Conservation (phyloP, 1,140 invertebrate species). For the Listronotus bonariensis region DNA sequence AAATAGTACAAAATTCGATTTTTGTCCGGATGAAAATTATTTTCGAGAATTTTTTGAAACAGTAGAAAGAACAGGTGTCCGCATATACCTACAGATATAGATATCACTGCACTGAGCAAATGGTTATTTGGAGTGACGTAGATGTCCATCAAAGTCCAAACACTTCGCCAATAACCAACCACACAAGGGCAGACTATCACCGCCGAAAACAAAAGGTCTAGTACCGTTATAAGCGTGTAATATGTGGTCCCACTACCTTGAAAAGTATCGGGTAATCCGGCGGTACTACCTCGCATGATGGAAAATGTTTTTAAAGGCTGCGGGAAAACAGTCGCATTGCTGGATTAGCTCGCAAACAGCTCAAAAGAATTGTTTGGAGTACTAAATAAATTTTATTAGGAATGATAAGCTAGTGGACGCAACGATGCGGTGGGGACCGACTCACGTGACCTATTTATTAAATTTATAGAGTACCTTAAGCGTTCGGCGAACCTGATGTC, state of each 20-base stretch:
- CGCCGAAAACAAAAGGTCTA: conserved; percentile 74
- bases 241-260: conserved; percentile 58
- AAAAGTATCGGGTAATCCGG: conserved; percentile 60
- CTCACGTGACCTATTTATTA: conserved; percentile 31
- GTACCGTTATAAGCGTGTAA: conserved; percentile 65
- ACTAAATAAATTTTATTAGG: conserved; percentile 32
- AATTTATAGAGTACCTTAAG: conserved; percentile 22
- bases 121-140: conserved; percentile 68
- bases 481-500: conserved; percentile 20
- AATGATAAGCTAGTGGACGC: conserved; percentile 5
- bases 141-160: conserved; percentile 78
- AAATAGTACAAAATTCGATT: conserved; percentile 71
- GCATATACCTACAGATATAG: conserved; percentile 68
- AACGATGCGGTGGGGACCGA: conserved; percentile 2
- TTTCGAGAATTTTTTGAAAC: conserved; percentile 66
- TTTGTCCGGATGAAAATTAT: conserved; percentile 67
- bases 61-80: conserved; percentile 71
- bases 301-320: background rate
- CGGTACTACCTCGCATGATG: conserved; percentile 65
- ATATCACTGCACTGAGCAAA: conserved; percentile 66
- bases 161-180: conserved; percentile 83
- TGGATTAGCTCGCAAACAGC: conserved; percentile 7
- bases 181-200: conserved; percentile 76
- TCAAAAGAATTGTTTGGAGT: conserved; percentile 27
- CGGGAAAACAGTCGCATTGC: background rate